Conservation (phyloP, 2,113 vertebrate species). For the Promerops cafer region DNA sequence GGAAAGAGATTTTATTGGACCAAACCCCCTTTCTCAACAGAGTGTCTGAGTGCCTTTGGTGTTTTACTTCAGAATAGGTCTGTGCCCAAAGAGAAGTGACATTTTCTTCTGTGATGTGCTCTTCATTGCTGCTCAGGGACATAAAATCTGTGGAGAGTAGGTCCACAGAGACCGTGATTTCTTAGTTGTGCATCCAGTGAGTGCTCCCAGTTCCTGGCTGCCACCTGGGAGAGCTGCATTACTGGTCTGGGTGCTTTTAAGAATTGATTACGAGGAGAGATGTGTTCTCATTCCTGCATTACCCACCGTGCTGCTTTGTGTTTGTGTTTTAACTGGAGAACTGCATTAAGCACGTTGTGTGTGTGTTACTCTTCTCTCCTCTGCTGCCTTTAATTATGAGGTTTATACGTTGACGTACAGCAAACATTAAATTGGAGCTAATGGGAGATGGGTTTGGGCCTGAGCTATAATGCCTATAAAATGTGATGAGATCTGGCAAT, state of each 20-base stretch:
- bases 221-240: background rate
- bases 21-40: background rate
- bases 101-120: background rate
- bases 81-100: background rate
- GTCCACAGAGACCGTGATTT: background rate
- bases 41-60: background rate
- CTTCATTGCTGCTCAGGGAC: background rate
- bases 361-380: background rate
- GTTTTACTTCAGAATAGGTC: background rate
- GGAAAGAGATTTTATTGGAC: background rate
- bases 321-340: background rate
- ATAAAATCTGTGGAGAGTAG: background rate
- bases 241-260: background rate
- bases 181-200: background rate
- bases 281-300: background rate
- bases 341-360: background rate
- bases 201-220: background rate
- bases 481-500: background rate
- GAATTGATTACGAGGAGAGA: rapidly evolving
- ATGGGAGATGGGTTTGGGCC: background rate
- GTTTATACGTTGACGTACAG: background rate
- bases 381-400: background rate
- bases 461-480: background rate
- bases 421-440: background rate
- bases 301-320: background rate